These are phyloP conservation scores for Tipula helvola DNA, from an alignment of 2,888 invertebrate species.

Conservation along the genomic window DNA sequence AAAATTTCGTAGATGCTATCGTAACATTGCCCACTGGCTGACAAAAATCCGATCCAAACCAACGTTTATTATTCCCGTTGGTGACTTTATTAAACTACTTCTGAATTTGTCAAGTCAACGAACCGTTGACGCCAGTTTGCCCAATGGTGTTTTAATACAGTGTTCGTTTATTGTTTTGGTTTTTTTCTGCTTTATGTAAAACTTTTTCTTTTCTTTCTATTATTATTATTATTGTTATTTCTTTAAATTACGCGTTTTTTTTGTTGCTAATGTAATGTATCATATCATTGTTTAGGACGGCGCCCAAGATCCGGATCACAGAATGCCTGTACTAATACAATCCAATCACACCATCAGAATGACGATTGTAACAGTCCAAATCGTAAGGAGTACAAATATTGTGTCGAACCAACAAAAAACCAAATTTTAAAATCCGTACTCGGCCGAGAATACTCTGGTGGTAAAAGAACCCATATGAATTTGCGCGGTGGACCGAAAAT, in stretches of 20 bases:
- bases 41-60: no score
- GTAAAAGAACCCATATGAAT: not conserved
- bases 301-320: not conserved
- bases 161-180: not conserved
- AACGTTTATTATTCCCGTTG: no score
- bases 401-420: not conserved
- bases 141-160: not conserved
- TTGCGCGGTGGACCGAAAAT: not conserved
- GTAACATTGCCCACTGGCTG: no score
- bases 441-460: not conserved
- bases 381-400: not conserved
- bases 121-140: not conserved
- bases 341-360: not conserved
- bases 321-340: not conserved
- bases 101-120: no score
- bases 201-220: not conserved
- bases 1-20: no score
- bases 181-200: not conserved
- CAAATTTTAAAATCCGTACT: not conserved
- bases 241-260: not conserved
- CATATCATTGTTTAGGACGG: not conserved
- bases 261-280: not conserved
- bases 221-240: not conserved
- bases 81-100: no score
- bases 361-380: not conserved